phyloP scores from a whole-genome alignment of 2,797 vertebrate genomes.

The Harpagifer antarcticus region DNA sequence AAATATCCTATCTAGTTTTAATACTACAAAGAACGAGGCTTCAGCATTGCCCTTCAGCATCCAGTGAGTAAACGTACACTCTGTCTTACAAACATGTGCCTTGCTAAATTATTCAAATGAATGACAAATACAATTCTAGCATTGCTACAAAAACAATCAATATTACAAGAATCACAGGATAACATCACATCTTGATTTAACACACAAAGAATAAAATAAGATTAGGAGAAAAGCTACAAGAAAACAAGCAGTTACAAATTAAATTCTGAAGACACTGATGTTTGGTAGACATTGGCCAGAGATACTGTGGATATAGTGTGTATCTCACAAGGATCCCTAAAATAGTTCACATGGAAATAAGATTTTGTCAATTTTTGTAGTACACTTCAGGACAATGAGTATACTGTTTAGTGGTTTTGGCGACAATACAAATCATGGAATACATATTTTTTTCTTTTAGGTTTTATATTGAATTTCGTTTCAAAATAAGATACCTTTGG shows the following conservation, averaged over 20 bases:
- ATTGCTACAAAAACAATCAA: slow-evolving; percentile 54
- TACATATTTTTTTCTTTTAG: slow-evolving; percentile 16
- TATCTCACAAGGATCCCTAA: slow-evolving; percentile 21
- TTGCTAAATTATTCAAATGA: slow-evolving; percentile 53
- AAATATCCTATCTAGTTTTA: slow-evolving; percentile 61
- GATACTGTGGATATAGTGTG: slow-evolving; percentile 46
- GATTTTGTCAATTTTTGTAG: slow-evolving; percentile 8
- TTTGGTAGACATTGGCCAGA: slow-evolving; percentile 40
- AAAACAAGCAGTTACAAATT: slow-evolving; percentile 43
- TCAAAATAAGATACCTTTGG: slow-evolving; percentile 15
- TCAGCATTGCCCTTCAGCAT: slow-evolving; percentile 75
- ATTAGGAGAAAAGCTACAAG: slow-evolving; percentile 49
- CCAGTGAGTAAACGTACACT: slow-evolving; percentile 75
- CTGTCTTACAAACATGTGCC: slow-evolving; percentile 64
- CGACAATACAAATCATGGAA: slow-evolving; percentile 28
- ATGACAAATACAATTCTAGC: slow-evolving; percentile 54
- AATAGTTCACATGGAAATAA: slow-evolving; percentile 13
- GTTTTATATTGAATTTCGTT: not conserved
- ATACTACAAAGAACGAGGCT: slow-evolving; percentile 60
- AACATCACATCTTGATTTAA: slow-evolving; percentile 62
- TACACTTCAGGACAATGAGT: slow-evolving; percentile 3
- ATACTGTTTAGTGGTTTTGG: slow-evolving; percentile 35
- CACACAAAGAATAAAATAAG: slow-evolving; percentile 59
- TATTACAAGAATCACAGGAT: slow-evolving; percentile 61
- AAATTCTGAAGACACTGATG: slow-evolving; percentile 38